Base-by-base conservation (phyloP, 2,113 vertebrate species). In the Atherinomorus stipes region DNA sequence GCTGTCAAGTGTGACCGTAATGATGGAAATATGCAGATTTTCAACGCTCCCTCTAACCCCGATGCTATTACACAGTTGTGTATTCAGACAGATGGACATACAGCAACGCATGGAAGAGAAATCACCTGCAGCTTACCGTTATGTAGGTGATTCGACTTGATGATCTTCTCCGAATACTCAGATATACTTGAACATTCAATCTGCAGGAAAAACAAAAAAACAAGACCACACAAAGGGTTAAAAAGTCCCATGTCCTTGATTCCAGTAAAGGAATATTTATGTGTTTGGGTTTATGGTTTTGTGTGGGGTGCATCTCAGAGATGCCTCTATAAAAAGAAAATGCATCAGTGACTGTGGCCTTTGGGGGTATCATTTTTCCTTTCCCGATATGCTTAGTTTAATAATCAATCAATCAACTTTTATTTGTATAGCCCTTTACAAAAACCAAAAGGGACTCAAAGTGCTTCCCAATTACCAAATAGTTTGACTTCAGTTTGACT, bases 171-270 rank as follows among this genome's bases (percentile, higher is more conserved):
- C 0, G 97, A 99, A 89, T 98, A 99, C 86, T 99, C 97, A 13
- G 97, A 98, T 93, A 99, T 99, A 76, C 98, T 98, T 84, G 98
- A 99, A 79, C 98, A 99, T 92, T 99, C 98, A 22, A 99, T 98
- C 98, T 99, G 93, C n/a, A 12, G 57, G 51, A 38, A 85, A 44
- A 83, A 75, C 49, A 18, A 64, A 83, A 75, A 53, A 18, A 64
- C 45, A 88, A 71, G 70, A 21, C 7, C 23, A 57, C 12, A 60
- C n/a, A 64, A 16, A 2, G 19, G 11, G 15, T 57, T 60, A 21
- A 50, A 59, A 42, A 50, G 45, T 56, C 10, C 6, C 19, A n/a
- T 57, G 4, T 16, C 51, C 4, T n/a, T 21, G 2, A 56, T 63
- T 10, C 50, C 22, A 37, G 2, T n/a, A 38, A 26, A 47, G 1